phyloP scores from a whole-genome alignment of 2,797 vertebrate genomes.

The Notolabrus celidotus region DNA sequence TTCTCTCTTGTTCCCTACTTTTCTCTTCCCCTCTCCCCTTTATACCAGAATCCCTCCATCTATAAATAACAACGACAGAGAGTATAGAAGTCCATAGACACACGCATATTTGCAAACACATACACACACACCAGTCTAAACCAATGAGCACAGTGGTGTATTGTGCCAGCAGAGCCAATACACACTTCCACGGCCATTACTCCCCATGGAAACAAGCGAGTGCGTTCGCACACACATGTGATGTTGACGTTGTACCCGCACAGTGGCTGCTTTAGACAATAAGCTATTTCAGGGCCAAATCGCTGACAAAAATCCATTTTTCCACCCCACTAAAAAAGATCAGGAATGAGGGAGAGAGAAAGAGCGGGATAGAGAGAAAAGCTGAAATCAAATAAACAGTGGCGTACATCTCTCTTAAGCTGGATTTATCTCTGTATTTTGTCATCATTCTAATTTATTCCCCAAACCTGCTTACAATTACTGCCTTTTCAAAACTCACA shows the following conservation, averaged over 20 bases:
- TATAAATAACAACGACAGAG: constrained; percentile 78
- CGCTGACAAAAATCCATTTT: constrained; percentile 84
- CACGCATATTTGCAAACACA: constrained; percentile 50
- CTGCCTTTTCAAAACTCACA: constrained; percentile 78
- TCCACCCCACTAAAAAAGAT: constrained; percentile 82
- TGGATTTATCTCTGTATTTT: constrained; percentile 84
- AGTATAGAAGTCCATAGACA: constrained; percentile 55
- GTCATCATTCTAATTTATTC: constrained; percentile 84
- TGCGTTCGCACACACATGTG: constrained; percentile 71
- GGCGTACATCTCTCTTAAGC: constrained; percentile 80
- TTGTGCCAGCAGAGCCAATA: constrained; percentile 78
- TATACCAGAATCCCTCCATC: constrained; percentile 65
- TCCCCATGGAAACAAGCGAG: constrained; percentile 81
- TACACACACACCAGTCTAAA: constrained; percentile 64
- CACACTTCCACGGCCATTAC: constrained; percentile 81
- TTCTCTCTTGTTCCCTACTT: constrained; percentile 40
- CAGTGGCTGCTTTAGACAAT: constrained; percentile 80
- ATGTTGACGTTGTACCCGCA: constrained; percentile 76
- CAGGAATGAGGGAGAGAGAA: constrained; percentile 70
- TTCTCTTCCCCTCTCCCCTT: constrained; percentile 40
- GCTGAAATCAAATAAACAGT: constrained; percentile 80
- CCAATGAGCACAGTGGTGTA: constrained; percentile 80
- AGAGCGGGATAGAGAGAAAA: constrained; percentile 69
- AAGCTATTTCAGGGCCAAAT: constrained; percentile 85
- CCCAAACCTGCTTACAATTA: constrained; percentile 82